phyloP scores from a whole-genome alignment of 2,113 vertebrate genomes.

The Thunnus thynnus region DNA sequence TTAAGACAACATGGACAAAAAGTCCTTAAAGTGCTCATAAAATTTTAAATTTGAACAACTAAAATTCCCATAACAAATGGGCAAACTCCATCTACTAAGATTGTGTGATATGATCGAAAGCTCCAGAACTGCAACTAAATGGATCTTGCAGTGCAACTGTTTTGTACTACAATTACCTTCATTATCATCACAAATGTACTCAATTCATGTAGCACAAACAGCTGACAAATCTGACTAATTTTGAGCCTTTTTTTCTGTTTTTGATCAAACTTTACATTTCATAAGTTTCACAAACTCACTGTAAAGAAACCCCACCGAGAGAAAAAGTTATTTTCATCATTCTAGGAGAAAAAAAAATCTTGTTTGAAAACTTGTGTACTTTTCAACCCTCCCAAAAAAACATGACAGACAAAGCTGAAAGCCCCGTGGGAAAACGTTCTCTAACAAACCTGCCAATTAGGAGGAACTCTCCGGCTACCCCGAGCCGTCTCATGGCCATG shows the following conservation, averaged over 20 bases:
- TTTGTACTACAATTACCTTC: background rate
- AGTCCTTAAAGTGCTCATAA: too few relatives aligned
- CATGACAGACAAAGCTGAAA: background rate
- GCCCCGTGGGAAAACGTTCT: slow-evolving; percentile 26
- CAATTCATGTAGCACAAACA: background rate
- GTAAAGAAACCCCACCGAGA: background rate
- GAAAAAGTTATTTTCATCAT: background rate
- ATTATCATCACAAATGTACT: background rate
- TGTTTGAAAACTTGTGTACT: slow-evolving; percentile 13
- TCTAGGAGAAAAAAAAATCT: background rate
- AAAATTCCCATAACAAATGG: too few relatives aligned
- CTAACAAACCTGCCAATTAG: slow-evolving; percentile 92
- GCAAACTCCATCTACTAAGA: background rate
- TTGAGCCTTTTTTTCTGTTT: background rate
- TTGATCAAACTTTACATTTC: background rate
- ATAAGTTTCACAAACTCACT: background rate
- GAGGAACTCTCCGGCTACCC: slow-evolving; percentile 94
- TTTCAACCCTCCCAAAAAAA: slow-evolving; percentile 1
- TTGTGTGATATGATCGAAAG: background rate
- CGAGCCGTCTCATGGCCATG: slow-evolving; percentile 94
- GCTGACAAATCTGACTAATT: too few relatives aligned
- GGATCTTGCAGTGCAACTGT: background rate
- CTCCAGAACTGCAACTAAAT: background rate
- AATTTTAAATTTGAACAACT: too few relatives aligned
- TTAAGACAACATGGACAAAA: too few relatives aligned